Evolutionary conservation across 1,140 invertebrate genomes (phyloP).

Genomic region (Choristoneura fumiferana): DNA sequence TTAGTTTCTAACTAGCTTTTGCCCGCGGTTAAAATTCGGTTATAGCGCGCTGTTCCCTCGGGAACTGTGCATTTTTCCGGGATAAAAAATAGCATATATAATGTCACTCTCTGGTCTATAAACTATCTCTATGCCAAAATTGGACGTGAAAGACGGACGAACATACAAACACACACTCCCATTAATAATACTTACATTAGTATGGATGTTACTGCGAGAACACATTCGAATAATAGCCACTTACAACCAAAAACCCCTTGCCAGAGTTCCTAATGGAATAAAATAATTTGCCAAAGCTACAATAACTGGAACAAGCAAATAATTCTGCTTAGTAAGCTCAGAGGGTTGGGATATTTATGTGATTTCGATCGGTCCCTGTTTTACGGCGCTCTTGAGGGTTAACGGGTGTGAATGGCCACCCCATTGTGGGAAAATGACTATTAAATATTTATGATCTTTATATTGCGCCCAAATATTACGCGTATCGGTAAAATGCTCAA

Average conservation of each 20-base stretch:
- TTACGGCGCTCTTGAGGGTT: constrained; percentile 67
- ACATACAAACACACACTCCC: too few species aligned
- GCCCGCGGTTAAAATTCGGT: too few species aligned
- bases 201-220: too few species aligned
- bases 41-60: too few species aligned
- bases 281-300: constrained; percentile 33
- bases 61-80: too few species aligned
- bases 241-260: not conserved
- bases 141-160: too few species aligned
- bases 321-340: constrained; percentile 66
- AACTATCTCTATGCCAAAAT: too few species aligned
- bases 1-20: too few species aligned
- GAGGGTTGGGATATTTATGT: constrained; percentile 57
- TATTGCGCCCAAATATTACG: constrained; percentile 47
- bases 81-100: too few species aligned
- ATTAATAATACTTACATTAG: too few species aligned
- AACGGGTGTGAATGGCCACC: constrained; percentile 70
- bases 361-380: constrained; percentile 64
- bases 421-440: constrained; percentile 75
- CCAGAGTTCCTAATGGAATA: constrained; percentile 3
- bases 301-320: constrained; percentile 58
- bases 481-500: constrained; percentile 44
- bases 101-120: too few species aligned
- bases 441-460: constrained; percentile 74
- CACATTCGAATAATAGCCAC: not conserved